Conservation (phyloP, 2,113 vertebrate species). For the Nipponia nippon region DNA sequence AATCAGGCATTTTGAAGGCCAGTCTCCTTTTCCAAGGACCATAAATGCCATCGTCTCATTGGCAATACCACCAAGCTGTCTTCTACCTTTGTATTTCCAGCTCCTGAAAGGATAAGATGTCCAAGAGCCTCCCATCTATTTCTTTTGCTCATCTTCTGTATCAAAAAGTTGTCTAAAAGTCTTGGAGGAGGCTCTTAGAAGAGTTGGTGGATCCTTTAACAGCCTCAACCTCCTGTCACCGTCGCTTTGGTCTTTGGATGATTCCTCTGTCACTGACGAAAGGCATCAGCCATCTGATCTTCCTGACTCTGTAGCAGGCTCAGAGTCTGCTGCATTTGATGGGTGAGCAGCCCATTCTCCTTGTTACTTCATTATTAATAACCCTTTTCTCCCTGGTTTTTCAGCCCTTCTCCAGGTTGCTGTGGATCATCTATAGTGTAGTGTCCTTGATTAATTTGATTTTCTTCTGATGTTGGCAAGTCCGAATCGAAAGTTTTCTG, state of each 20-base stretch:
- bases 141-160: not conserved
- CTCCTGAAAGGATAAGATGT: not conserved
- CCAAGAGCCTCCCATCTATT: not conserved
- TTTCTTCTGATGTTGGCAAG: not conserved
- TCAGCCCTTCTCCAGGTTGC: not conserved
- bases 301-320: not conserved
- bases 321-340: not conserved
- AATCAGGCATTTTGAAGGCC: not conserved
- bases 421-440: not conserved
- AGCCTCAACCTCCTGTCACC: not conserved
- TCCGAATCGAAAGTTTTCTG: not conserved
- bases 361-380: not conserved
- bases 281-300: not conserved
- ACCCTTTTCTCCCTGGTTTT: not conserved
- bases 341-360: not conserved
- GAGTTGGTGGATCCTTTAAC: not conserved
- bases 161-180: not conserved
- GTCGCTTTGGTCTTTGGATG: not conserved
- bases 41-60: not conserved
- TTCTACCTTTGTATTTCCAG: not conserved
- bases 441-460: not conserved
- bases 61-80: not conserved
- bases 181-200: not conserved
- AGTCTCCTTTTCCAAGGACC: not conserved
- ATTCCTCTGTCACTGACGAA: not conserved